Evolutionary conservation across 2,888 invertebrate species (phyloP), one percentile per base, ranked within the genome.

Genomic region (Thera britannica): DNA sequence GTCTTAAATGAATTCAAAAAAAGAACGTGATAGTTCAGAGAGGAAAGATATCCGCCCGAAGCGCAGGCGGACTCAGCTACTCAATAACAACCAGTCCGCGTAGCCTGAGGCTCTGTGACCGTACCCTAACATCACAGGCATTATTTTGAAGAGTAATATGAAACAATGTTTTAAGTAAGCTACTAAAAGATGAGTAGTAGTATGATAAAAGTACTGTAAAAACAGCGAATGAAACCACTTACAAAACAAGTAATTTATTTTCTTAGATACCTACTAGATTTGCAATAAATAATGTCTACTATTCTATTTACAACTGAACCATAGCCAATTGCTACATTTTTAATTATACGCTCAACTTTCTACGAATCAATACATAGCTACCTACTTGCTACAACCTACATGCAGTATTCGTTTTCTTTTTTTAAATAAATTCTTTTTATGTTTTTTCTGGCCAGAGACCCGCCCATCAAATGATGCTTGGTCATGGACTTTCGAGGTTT

Each of bases 401-500:
- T 84, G 86, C 1, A 23, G 23, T 77, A 76, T 77, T 82, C 73
- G 81, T 84, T 80, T 81, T 77, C 77, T 77, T 82, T 77, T 82
- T 72, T 84, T 86, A 77, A 81, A 79, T 35, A 38, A 61, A 64
- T 58, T 61, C 38, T 67, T 68, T 67, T 70, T 70, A 56, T 58
- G 41, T 72, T 73, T 68, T 70, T 65, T 65, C 62, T 58, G 67
- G 61, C 65, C 65, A 68, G 77, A 80, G 79, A 79, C 72, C 86
- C 87, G 86, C 87, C 89, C 86, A 80, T 74, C 72, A 62, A 63
- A 70, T 58, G 88, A 73, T 73, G 87, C 89, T 81, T 78, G 76
- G 88, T 91, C 91, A 91, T 88, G 81, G 75, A 73, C 80, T 83
- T 88, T 83, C 79, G 71, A 67, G 72, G 73, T 72, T 75, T 82